Base-by-base conservation (phyloP, 2,113 vertebrate species). In the Pelusios castaneus region DNA sequence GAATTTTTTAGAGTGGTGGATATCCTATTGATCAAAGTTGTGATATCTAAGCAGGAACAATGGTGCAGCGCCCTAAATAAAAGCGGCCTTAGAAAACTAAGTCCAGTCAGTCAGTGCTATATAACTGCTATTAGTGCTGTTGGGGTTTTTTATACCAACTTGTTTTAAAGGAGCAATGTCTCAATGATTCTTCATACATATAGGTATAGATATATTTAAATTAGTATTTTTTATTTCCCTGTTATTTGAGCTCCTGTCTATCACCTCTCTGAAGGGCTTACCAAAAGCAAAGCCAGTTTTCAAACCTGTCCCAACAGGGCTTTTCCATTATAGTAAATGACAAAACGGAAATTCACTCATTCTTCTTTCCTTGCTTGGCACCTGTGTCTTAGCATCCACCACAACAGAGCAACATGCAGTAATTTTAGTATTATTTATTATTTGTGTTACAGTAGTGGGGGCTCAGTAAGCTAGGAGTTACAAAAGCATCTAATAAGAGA, bases 1-100 rank as follows among this genome's bases (percentile, higher is more conserved):
- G 87, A 95, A 94, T 73, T 76, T 82, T 94, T 94, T 84, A 90
- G 89, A 88, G 82, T 94, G 88, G 90, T 82, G 88, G 92, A 95
- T 58, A 34, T 95, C 79, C 45, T 87, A 90, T 94, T 3, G 91
- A 96, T 95, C 16, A 81, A 84, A 91, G 94, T 5, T 87, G 89
- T 91, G 92, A 84, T 34, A 11, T 22, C 67, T 5, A 34, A 31
- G 45, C 80, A 81, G 83, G 96, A 95, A 91, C 60, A 97, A 96
- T 97, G 85, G 80, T 25, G 88, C 21, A 79, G 41, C 70, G 56
- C 77, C 84, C 82, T 55, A 79, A 1, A 16, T 81, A 67, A 85
- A 85, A 87, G 25, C 29, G 45, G 82, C 43, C 58, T 82, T 67
- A 24, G 10, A 38, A 5, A 45, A n/a, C 47, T 13, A 56, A 58